A percentile compares a stretch with the other conserved stretches of the same genome.
phyloP scores from a whole-genome alignment of 2,797 vertebrate genomes.

The Orestias chungarensis region DNA sequence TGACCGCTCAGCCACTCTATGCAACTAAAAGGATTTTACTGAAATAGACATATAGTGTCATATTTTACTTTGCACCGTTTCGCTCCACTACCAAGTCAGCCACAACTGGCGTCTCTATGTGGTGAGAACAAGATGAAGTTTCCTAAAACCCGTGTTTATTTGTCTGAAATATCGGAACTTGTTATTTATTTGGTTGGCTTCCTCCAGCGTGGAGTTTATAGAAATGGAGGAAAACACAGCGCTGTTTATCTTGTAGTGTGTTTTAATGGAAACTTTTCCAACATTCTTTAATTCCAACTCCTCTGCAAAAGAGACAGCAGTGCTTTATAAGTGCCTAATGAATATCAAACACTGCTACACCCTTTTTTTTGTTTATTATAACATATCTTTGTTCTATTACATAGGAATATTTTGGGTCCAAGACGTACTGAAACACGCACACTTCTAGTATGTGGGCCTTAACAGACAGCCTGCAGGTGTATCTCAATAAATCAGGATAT shows the following conservation, averaged over 20 bases:
- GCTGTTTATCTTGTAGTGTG: conserved; percentile 61
- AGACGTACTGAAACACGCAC: not conserved
- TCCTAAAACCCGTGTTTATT: conserved; percentile 58
- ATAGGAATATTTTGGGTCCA: conserved; percentile 7
- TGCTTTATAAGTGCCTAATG: conserved; percentile 66
- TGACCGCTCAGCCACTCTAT: conserved; percentile 34
- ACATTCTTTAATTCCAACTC: conserved; percentile 58
- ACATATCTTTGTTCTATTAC: not conserved
- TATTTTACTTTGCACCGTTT: conserved; percentile 19
- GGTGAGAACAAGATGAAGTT: conserved; percentile 35
- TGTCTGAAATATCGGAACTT: conserved; percentile 56
- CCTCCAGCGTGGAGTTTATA: conserved; percentile 55
- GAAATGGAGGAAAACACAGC: conserved; percentile 45
- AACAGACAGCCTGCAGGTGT: conserved; percentile 24
- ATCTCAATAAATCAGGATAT: not conserved
- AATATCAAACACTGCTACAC: conserved; percentile 42
- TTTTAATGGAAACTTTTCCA: conserved; percentile 45
- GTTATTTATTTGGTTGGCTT: conserved; percentile 73
- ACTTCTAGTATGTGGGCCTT: conserved; percentile 11
- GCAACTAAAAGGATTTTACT: conserved; percentile 21
- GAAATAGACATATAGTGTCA: conserved; percentile 14
- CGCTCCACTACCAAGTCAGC: conserved; percentile 11
- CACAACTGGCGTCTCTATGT: conserved; percentile 18
- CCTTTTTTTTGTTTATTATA: not conserved
- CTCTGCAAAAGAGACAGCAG: conserved; percentile 27